Conservation (phyloP, 2,888 invertebrate genomes). For the Resseliella maxima region DNA sequence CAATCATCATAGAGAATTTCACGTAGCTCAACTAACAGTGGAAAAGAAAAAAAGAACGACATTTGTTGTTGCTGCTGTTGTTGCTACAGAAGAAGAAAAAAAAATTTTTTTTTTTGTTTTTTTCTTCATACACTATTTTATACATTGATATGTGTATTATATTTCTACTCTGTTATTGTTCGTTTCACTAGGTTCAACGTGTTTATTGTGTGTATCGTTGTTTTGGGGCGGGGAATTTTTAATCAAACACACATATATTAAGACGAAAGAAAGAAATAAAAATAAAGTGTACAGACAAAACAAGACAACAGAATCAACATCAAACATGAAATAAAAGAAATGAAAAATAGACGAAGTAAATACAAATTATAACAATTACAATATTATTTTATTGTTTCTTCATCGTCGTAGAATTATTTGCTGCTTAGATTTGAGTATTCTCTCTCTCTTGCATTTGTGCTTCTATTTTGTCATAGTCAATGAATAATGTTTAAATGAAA, state of each 20-base stretch:
- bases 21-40: neutral
- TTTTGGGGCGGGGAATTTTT: constrained; percentile 26
- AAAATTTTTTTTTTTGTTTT: too few relatives aligned
- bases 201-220: neutral
- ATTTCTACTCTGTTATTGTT: neutral
- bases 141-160: neutral
- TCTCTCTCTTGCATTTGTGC: neutral
- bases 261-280: neutral
- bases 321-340: neutral
- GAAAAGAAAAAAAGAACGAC: neutral
- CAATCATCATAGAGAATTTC: constrained; percentile 32
- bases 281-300: neutral
- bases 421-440: neutral
- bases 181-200: constrained; percentile 23
- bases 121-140: neutral
- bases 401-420: neutral
- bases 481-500: neutral
- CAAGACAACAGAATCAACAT: neutral
- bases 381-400: neutral
- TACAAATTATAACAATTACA: constrained; percentile 22
- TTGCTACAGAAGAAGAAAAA: too few relatives aligned
- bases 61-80: neutral
- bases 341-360: neutral
- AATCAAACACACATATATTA: neutral
- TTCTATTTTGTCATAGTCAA: constrained; percentile 16